Conservation (phyloP, 2,888 invertebrate species). For the Tortrix viridana region DNA sequence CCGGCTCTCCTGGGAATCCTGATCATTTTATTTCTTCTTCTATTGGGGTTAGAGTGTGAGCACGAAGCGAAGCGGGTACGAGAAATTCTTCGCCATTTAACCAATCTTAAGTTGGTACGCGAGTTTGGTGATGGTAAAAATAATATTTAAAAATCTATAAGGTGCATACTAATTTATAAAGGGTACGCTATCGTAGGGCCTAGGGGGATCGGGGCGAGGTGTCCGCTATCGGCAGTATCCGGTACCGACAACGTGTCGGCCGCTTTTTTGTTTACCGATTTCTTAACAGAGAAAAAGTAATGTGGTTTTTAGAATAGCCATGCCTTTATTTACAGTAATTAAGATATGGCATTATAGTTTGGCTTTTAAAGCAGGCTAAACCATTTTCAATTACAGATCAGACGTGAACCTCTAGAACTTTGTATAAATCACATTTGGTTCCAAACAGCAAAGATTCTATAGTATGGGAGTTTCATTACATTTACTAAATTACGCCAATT, state of each 20-base stretch:
- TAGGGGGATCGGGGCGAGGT: slow-evolving; percentile 38
- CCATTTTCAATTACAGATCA: neutral
- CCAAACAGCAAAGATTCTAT: too few species aligned
- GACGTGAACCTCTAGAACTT: neutral
- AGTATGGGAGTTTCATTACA: slow-evolving; percentile 47
- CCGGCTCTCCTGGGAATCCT: slow-evolving; percentile 50
- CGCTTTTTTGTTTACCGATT: slow-evolving; percentile 68
- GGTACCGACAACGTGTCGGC: slow-evolving; percentile 72
- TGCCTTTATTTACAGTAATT: slow-evolving; percentile 80
- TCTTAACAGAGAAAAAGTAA: slow-evolving; percentile 71
- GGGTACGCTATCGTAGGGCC: slow-evolving; percentile 54
- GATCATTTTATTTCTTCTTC: slow-evolving; percentile 64
- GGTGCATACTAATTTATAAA: slow-evolving; percentile 68
- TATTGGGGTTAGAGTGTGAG: slow-evolving; percentile 60
- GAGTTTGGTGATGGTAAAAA: slow-evolving; percentile 52
- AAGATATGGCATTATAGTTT: slow-evolving; percentile 74
- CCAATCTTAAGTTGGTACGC: slow-evolving; percentile 49
- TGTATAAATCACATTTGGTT: too few species aligned
- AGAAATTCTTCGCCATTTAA: slow-evolving; percentile 13
- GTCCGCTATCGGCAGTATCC: slow-evolving; percentile 62
- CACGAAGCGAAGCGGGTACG: slow-evolving; percentile 55
- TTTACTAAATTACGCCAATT: slow-evolving; percentile 50
- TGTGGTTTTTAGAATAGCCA: slow-evolving; percentile 70
- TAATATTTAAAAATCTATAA: slow-evolving; percentile 61
- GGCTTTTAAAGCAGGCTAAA: slow-evolving; percentile 67